A percentile compares a stretch with the other conserved stretches of the same genome.
Conservation (phyloP, 1,140 invertebrate species). For the Bombus impatiens region DNA sequence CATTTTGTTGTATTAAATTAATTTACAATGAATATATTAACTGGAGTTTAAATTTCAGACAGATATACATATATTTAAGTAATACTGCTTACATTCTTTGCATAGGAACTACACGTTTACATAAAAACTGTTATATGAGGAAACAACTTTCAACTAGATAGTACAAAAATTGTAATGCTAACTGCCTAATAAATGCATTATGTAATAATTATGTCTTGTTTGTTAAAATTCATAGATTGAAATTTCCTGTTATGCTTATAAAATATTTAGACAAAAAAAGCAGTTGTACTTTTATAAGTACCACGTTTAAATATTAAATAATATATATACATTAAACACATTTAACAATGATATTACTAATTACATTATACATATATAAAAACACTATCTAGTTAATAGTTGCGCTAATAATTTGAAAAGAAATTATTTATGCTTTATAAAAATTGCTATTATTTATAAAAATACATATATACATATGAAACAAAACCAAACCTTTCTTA, state of each 20-base stretch:
- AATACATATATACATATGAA: too few relatives aligned
- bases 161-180: conserved; percentile 48
- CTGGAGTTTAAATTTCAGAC: neutral
- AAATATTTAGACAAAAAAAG: neutral
- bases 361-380: neutral
- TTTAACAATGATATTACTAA: neutral
- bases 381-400: neutral
- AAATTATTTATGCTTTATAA: neutral
- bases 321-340: neutral
- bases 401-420: neutral
- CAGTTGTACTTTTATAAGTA: neutral
- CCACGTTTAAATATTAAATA: neutral
- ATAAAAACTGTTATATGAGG: conserved; percentile 18
- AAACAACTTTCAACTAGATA: neutral
- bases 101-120: neutral
- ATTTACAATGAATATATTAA: neutral
- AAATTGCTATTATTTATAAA: neutral
- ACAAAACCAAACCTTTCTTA: neutral
- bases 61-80: neutral
- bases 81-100: conserved; percentile 18
- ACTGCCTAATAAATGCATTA: conserved; percentile 62
- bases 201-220: conserved; percentile 28
- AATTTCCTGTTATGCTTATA: neutral
- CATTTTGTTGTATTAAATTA: neutral
- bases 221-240: neutral